A percentile compares a stretch with the other conserved stretches of the same genome.
phyloP scores from a whole-genome alignment of 1,140 invertebrate species.

The Spodoptera frugiperda region DNA sequence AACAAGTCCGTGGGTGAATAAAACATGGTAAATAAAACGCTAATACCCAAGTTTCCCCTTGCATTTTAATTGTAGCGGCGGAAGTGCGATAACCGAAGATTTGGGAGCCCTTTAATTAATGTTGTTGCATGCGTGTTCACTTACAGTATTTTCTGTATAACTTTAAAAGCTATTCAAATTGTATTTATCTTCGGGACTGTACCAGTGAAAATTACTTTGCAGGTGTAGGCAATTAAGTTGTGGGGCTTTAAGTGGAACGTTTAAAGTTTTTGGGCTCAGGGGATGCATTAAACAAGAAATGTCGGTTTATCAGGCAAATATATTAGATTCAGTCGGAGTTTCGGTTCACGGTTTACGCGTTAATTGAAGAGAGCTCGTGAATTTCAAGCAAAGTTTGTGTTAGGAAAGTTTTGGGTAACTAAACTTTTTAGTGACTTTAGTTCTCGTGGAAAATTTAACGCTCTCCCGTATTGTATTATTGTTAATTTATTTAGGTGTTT shows the following conservation, averaged over 20 bases:
- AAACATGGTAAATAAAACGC: constrained; percentile 58
- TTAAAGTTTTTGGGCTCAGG: constrained; percentile 34
- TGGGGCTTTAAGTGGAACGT: constrained; percentile 27
- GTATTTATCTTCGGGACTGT: constrained; percentile 55
- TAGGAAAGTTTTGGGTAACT: constrained; percentile 1
- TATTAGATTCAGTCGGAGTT: constrained; percentile 33
- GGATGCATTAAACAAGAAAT: constrained; percentile 37
- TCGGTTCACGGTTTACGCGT: constrained; percentile 32
- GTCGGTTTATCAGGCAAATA: constrained; percentile 38
- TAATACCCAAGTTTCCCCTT: constrained; percentile 71
- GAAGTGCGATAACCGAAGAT: constrained; percentile 80
- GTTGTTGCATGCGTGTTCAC: constrained; percentile 79
- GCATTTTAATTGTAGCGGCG: constrained; percentile 81
- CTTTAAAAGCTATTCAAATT: constrained; percentile 58
- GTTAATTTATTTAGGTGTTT: neutral
- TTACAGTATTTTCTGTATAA: constrained; percentile 70
- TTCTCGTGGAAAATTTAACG: neutral
- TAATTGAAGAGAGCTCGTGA: constrained; percentile 39
- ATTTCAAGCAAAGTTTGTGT: constrained; percentile 23
- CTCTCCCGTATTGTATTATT: neutral
- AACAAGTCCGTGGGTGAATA: constrained; percentile 49
- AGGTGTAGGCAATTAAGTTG: constrained; percentile 48
- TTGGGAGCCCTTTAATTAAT: constrained; percentile 83
- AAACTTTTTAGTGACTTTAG: constrained; percentile 20
- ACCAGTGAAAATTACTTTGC: constrained; percentile 44